Evolutionary conservation across 2,797 vertebrate species (phyloP).

Genomic region (Carcharodon carcharias): DNA sequence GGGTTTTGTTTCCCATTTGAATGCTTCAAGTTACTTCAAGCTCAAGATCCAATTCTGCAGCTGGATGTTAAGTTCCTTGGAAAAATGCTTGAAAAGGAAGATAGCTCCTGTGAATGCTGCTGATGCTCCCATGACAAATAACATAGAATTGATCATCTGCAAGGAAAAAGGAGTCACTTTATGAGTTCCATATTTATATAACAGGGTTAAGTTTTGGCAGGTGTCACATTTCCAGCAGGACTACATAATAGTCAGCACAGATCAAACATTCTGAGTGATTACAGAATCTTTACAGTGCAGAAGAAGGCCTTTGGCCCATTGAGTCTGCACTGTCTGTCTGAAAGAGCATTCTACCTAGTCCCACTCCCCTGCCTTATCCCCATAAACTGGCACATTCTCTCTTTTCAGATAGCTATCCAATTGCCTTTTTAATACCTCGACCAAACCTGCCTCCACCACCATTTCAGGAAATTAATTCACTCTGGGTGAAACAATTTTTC

Average conservation of each 20-base stretch:
- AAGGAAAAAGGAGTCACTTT: conserved; percentile 27
- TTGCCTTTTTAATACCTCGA: no score
- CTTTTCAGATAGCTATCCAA: no score
- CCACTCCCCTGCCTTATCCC: no score
- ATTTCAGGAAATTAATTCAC: no score
- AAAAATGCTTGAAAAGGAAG: conserved; percentile 55
- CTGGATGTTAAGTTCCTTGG: conserved; percentile 48
- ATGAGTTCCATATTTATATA: not conserved
- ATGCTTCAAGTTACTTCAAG: conserved; percentile 43
- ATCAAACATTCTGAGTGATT: not conserved
- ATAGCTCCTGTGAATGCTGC: conserved; percentile 53
- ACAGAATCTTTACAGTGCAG: no score
- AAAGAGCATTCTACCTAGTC: no score
- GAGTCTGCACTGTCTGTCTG: no score
- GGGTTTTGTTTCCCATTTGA: not conserved
- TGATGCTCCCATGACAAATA: conserved; percentile 58
- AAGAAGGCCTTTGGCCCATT: no score
- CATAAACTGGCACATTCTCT: no score
- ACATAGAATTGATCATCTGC: conserved; percentile 70
- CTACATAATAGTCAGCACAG: not conserved
- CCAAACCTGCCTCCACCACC: no score
- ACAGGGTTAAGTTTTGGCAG: not conserved
- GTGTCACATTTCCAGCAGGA: not conserved
- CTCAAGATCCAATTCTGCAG: conserved; percentile 54
- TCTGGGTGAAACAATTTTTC: no score